phyloP scores from a whole-genome alignment of 2,888 invertebrate genomes.

The Noctua janthe region DNA sequence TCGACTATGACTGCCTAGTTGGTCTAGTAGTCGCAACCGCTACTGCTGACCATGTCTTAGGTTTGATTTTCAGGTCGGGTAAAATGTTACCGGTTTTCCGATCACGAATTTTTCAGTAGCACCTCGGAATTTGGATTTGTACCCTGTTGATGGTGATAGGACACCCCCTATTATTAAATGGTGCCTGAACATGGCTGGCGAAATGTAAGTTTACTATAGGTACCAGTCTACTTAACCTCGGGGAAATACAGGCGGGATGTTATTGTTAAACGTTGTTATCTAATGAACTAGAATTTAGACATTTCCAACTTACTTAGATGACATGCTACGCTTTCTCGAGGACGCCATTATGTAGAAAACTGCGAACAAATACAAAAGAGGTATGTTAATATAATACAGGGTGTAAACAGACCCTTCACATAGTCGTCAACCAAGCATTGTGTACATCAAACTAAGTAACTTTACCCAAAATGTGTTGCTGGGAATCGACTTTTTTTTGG shows the following conservation, averaged over 20 bases:
- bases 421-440: no score
- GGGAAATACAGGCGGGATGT: neutral
- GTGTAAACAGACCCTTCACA: no score
- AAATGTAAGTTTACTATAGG: neutral
- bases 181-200: neutral
- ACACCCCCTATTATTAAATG: neutral
- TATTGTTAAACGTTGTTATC: neutral
- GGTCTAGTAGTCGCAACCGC: neutral
- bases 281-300: neutral
- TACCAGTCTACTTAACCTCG: neutral
- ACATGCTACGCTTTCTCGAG: constrained; percentile 33
- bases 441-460: no score
- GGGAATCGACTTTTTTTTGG: no score
- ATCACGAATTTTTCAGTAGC: neutral
- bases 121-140: neutral
- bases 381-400: no score
- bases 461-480: no score
- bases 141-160: neutral
- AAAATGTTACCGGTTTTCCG: neutral
- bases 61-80: neutral
- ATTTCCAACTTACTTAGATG: constrained; percentile 49
- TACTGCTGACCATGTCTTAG: neutral
- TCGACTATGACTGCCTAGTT: neutral
- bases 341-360: constrained; percentile 47
- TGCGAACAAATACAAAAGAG: constrained; percentile 42